Conservation (phyloP, 1,140 invertebrate species). For the Ostrea denselamellosa region DNA sequence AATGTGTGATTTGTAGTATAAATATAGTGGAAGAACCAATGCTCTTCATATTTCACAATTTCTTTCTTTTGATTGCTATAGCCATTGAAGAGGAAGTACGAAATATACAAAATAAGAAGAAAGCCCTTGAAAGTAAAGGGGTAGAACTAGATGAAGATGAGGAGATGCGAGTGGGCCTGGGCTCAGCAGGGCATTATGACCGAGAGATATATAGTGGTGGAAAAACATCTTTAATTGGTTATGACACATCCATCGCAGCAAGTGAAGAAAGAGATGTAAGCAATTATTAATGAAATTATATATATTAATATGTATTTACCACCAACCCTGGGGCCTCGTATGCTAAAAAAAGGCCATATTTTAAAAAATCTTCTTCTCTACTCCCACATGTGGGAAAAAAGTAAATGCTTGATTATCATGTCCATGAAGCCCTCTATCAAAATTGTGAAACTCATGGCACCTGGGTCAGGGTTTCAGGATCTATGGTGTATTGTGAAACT, state of each 20-base stretch:
- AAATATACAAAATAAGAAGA: conserved; percentile 93
- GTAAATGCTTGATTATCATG: too few species aligned
- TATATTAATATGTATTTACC: too few species aligned
- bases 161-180: conserved; percentile 89
- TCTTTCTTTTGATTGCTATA: conserved; percentile 77
- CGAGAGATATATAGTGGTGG: conserved; percentile 91
- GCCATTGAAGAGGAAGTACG: conserved; percentile 96
- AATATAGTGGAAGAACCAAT: too few species aligned
- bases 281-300: conserved; percentile 46
- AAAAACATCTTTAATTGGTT: conserved; percentile 93
- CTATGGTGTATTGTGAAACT: too few species aligned
- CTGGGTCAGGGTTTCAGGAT: too few species aligned
- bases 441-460: too few species aligned
- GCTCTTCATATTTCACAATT: neutral
- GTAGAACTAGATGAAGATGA: conserved; percentile 77
- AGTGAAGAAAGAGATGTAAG: conserved; percentile 92
- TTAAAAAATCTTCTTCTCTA: too few species aligned
- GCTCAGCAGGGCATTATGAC: conserved; percentile 92
- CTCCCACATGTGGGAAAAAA: too few species aligned
- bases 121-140: conserved; percentile 71
- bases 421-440: too few species aligned
- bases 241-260: conserved; percentile 96
- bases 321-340: too few species aligned
- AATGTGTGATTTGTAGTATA: too few species aligned
- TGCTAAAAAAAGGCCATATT: too few species aligned